Conservation (phyloP, 2,797 vertebrate species). For the Enteromius argenteus region DNA sequence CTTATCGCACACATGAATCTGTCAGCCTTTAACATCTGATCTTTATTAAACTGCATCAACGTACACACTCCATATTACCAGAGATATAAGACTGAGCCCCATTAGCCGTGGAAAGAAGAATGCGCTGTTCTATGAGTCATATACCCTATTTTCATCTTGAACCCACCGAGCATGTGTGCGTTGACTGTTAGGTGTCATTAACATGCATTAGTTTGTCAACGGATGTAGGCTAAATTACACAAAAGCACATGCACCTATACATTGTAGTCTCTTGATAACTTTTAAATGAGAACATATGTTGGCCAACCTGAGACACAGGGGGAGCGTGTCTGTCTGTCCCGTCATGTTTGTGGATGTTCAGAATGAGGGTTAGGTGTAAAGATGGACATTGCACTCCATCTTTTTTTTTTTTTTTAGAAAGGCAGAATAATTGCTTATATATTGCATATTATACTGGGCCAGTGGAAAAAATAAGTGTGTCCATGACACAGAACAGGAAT, state of each 20-base stretch:
- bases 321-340: slow-evolving; percentile 16
- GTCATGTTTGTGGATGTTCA: slow-evolving; percentile 23
- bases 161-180: background rate
- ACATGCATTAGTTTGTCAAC: slow-evolving; percentile 14
- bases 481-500: background rate
- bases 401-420: background rate
- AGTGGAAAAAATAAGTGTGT: background rate
- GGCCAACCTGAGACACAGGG: background rate
- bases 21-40: slow-evolving; percentile 36
- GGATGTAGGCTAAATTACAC: slow-evolving; percentile 32
- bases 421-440: slow-evolving; percentile 2
- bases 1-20: slow-evolving; percentile 23
- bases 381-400: background rate
- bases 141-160: slow-evolving; percentile 19
- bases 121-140: background rate
- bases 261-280: background rate
- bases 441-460: background rate
- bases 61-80: slow-evolving; percentile 26
- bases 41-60: slow-evolving; percentile 27
- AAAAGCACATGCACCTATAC: background rate
- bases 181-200: slow-evolving; percentile 1
- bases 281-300: slow-evolving; percentile 10
- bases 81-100: background rate
- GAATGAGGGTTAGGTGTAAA: slow-evolving; percentile 37
- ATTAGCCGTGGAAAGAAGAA: slow-evolving; percentile 11